phyloP scores from a whole-genome alignment of 2,113 vertebrate genomes.

The Gymnogyps californianus region DNA sequence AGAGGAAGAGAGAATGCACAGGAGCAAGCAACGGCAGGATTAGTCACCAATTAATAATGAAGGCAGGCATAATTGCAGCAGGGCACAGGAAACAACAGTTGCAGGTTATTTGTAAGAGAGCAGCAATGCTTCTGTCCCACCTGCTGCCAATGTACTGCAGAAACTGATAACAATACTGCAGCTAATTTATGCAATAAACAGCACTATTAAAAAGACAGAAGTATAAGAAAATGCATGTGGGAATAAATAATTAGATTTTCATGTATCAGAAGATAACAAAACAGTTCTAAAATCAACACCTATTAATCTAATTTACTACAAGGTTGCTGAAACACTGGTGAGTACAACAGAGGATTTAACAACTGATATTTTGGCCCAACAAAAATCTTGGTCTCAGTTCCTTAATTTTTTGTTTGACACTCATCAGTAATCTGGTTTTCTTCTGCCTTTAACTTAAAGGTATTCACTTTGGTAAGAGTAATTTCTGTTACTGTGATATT shows the following conservation, averaged over 20 bases:
- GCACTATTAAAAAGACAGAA: not conserved
- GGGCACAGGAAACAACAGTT: not conserved
- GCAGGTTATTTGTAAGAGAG: not conserved
- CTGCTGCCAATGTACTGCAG: not conserved
- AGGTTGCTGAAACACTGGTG: not conserved
- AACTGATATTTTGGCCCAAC: not conserved
- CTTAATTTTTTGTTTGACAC: not conserved
- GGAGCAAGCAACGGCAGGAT: not conserved
- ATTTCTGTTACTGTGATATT: not conserved
- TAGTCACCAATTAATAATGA: not conserved
- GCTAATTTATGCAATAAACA: not conserved
- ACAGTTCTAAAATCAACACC: not conserved
- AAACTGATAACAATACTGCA: rapidly evolving
- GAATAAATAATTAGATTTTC: not conserved
- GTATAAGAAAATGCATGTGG: not conserved
- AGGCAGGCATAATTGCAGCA: not conserved
- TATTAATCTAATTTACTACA: not conserved
- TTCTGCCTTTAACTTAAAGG: not conserved
- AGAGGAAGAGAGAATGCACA: not conserved
- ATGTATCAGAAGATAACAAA: not conserved
- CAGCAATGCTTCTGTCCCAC: not conserved
- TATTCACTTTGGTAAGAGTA: not conserved
- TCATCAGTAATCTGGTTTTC: not conserved
- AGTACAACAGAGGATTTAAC: not conserved
- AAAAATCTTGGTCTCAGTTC: not conserved